phyloP scores from a whole-genome alignment of 2,888 invertebrate genomes.

The Pheosia tremula region DNA sequence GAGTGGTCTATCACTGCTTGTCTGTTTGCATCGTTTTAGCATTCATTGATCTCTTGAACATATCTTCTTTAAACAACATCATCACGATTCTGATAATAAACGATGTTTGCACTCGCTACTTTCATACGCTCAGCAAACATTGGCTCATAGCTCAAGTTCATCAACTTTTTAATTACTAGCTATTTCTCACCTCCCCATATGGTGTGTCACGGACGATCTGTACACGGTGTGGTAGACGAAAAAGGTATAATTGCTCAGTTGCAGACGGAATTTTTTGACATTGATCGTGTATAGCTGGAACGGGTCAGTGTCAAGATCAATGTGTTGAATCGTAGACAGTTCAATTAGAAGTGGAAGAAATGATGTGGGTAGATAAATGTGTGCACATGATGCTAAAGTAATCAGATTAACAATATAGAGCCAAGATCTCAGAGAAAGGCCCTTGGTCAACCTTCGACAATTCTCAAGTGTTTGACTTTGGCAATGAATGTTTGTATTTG shows the following conservation, averaged over 20 bases:
- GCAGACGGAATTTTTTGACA: constrained; percentile 2
- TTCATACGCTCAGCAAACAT: constrained; percentile 20
- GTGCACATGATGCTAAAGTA: background rate
- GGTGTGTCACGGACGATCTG: constrained; percentile 17
- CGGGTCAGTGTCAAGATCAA: constrained; percentile 4
- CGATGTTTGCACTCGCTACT: background rate
- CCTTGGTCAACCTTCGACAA: too few species aligned
- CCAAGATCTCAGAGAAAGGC: too few species aligned
- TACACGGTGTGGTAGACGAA: constrained; percentile 17
- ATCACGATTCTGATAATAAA: background rate
- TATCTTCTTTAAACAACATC: background rate
- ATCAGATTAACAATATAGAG: too few species aligned
- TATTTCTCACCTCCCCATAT: constrained; percentile 23
- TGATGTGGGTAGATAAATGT: background rate
- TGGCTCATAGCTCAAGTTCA: constrained; percentile 26
- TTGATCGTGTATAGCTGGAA: background rate
- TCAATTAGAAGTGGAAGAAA: background rate
- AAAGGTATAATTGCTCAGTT: constrained; percentile 4
- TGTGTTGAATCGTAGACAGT: background rate
- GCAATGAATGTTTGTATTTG: too few species aligned
- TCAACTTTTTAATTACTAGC: constrained; percentile 29
- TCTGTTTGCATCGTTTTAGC: background rate
- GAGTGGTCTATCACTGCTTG: too few species aligned
- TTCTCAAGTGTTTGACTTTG: too few species aligned
- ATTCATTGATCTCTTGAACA: background rate